Evolutionary conservation across 2,113 vertebrate species (phyloP), one percentile per base, ranked within the genome.

Genomic region (Bujurquina vittata): DNA sequence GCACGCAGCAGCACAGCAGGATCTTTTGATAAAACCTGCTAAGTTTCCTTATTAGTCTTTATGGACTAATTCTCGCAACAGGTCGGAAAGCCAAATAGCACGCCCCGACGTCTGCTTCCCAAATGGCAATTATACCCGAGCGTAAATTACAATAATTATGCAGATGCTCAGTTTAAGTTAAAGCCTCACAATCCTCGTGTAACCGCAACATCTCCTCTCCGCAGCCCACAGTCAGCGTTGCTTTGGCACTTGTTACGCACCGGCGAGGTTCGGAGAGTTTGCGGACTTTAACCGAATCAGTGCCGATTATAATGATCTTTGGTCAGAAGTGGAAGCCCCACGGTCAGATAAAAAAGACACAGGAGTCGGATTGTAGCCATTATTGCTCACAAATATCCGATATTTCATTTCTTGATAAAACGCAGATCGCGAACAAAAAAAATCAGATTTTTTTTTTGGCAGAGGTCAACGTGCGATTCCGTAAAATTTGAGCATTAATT

Each of bases 241-340:
- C 23, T 18, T 33, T 4, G 65, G 90, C 87, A 91, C 90, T 92
- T 90, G 88, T 93, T 92, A 92, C 89, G 89, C 90, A 61, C 75
- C 10, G 35, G 29, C 18, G n/a, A 69, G 18, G 10, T 65, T 65
- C 57, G 23, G 10, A 55, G 37, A 80, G 58, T 79, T 75, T 10
- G 56, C 14, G 10, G 7, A 1, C 23, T 37, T 22, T 7, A 20
- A 29, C 67, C 11, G 20, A 73, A 7, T 29, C 40, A 10, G 1
- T 12, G 59, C 10, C 14, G 4, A 23, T 22, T 5, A 3, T 9
- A 10, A 59, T 59, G 2, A 18, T 37, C 5, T 22, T 3, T 82
- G 0, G 73, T 12, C 5, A 10, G 5, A 22, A 37, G 59, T 2
- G 5, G 37, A 20, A 76, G 29, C 33, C 4, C 26, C 17, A n/a